Conservation (phyloP, 2,113 vertebrate species). For the Mystacornis crossleyi region DNA sequence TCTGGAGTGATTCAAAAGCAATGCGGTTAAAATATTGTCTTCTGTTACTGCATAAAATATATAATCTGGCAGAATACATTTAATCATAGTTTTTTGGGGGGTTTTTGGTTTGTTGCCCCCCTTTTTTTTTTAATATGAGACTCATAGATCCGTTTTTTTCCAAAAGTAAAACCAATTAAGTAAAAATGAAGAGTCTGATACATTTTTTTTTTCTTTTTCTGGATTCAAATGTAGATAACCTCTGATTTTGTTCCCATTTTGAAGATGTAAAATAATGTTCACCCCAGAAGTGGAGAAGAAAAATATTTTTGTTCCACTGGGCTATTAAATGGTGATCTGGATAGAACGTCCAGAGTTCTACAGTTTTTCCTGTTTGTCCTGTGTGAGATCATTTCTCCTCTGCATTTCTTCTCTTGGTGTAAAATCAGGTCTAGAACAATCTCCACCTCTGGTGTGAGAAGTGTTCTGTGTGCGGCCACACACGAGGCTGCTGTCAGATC, state of each 20-base stretch:
- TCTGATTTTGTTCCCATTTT: background rate
- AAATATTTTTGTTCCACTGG: background rate
- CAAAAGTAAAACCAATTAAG: background rate
- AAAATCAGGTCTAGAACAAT: background rate
- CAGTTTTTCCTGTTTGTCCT: background rate
- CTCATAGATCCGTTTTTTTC: background rate
- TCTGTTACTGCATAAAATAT: background rate
- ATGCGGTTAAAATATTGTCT: constrained; percentile 5
- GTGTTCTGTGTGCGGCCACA: background rate
- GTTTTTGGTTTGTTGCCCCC: background rate
- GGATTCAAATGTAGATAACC: background rate
- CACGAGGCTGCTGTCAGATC: background rate
- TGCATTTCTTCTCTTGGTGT: background rate
- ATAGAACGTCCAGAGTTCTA: background rate
- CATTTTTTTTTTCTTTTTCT: background rate
- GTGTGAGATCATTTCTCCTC: background rate
- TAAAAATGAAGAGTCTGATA: background rate
- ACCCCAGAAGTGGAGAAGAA: background rate
- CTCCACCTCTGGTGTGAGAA: background rate
- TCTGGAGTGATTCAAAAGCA: constrained; percentile 42
- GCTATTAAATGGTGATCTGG: background rate
- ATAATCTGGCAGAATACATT: background rate
- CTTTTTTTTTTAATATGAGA: background rate
- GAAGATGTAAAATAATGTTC: background rate
- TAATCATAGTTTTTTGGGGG: background rate